Evolutionary conservation across 2,113 vertebrate genomes (phyloP), one percentile per base, ranked within the genome.

Genomic region (Cettia cetti): DNA sequence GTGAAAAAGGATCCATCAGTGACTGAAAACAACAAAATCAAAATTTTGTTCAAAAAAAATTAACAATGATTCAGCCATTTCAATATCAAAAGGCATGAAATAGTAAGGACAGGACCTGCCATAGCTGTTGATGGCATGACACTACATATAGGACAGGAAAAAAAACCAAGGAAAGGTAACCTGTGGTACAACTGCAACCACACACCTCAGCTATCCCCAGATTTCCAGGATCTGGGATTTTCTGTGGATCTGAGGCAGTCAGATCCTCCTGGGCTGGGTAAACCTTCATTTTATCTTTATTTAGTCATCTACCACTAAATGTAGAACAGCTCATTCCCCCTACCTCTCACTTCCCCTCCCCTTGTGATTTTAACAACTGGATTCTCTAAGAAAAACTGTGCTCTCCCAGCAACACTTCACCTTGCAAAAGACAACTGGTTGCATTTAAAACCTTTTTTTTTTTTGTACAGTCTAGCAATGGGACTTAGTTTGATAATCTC

Each of bases 1-100:
- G 97, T 68, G 90, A 97, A 97, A 98, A 96, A 97, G 97, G 97
- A 97, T 99, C 98, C 98, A 98, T 99, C 98, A 99, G 94, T 98
- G 97, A 98, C 97, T 97, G 97, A 96, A 98, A 98, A 82, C 93
- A 97, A 92, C 94, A 97, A 96, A 98, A 98, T 54, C 76, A 96
- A 97, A 81, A 87, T 64, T 77, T 90, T 96, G 81, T 90, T 95
- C 24, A 95, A 97, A 93, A 97, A 83, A 97, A 96, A 93, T 90
- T 78, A 95, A 92, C 92, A 93, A 92, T 93, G 96, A 97, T 85
- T 89, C 91, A 82, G 93, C 95, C 96, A 97, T 96, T 96, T 97
- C 95, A 97, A 95, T 91, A 92, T 95, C 95, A 94, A 95, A 97
- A 96, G 83, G 92, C 94, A 90, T 93, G 92, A 95, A 95, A 97